phyloP scores from a whole-genome alignment of 1,140 invertebrate genomes.

The Babylonia areolata region DNA sequence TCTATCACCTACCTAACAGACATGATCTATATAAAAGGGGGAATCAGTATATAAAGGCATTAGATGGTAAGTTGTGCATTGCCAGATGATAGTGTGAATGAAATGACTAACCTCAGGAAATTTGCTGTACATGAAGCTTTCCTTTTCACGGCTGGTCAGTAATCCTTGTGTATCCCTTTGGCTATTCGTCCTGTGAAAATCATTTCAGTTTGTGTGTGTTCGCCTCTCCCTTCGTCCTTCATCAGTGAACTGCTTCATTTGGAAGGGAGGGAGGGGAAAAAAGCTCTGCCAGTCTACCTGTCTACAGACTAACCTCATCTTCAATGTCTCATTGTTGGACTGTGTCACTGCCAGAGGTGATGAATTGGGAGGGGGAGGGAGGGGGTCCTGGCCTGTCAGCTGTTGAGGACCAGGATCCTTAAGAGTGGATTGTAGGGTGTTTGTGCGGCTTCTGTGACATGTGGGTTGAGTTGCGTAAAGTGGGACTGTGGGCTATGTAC shows the following conservation, averaged over 20 bases:
- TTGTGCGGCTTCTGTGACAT: neutral
- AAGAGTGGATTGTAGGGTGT: neutral
- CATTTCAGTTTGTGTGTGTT: no score
- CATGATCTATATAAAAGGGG: neutral
- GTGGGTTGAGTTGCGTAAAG: neutral
- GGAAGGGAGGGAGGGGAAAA: neutral
- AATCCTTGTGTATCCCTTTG: neutral
- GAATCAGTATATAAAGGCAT: neutral
- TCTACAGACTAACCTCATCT: no score
- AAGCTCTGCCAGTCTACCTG: neutral
- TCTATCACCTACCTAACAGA: neutral
- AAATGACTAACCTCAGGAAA: constrained; percentile 3
- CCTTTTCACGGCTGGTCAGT: neutral
- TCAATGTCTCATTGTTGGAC: no score
- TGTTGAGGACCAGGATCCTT: neutral
- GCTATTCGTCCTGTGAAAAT: neutral
- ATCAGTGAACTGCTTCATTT: neutral
- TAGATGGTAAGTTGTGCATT: neutral
- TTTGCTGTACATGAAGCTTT: neutral
- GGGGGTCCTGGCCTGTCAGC: neutral
- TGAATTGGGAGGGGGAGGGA: neutral
- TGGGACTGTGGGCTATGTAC: neutral
- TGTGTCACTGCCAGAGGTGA: neutral
- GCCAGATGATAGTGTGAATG: neutral
- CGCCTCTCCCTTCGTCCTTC: neutral